Percentiles rank a stretch among this genome's conserved stretches.
Evolutionary conservation across 2,113 vertebrate genomes (phyloP).

Genomic region (Morone chrysops): DNA sequence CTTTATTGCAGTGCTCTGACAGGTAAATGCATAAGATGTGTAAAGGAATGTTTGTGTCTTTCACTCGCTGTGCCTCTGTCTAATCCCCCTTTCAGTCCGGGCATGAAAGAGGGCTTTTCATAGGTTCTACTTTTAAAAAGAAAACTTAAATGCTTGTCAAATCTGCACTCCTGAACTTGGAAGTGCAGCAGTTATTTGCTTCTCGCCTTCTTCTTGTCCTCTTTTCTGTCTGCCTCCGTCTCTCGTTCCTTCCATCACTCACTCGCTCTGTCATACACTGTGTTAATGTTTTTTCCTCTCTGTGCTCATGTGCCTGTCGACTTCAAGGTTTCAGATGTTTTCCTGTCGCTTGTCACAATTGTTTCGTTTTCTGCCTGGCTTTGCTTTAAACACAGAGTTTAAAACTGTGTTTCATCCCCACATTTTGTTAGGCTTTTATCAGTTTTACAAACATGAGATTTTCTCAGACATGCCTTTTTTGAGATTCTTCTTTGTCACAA

Average conservation of each 20-base stretch:
- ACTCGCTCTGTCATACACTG: conserved; percentile 11
- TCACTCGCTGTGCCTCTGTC: conserved; percentile 47
- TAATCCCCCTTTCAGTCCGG: conserved; percentile 68
- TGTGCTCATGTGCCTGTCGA: conserved; percentile 7
- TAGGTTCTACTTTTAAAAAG: conserved; percentile 46
- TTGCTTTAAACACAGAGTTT: conserved; percentile 2
- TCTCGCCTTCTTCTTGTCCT: conserved; percentile 11
- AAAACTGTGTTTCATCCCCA: conserved; percentile 14
- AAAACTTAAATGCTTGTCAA: conserved; percentile 72
- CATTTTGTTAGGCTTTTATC: conserved; percentile 21
- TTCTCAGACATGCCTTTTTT: conserved; percentile 18
- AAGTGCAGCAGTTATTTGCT: conserved; percentile 41
- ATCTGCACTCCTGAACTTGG: conserved; percentile 61
- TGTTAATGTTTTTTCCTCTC: conserved; percentile 31
- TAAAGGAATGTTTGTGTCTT: conserved; percentile 78
- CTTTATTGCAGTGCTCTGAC: conserved; percentile 73
- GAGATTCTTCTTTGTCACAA: neutral
- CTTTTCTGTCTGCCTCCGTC: conserved; percentile 15
- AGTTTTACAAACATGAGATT: conserved; percentile 23
- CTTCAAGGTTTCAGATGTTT: conserved; percentile 53
- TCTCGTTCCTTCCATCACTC: conserved; percentile 13
- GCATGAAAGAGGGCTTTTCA: conserved; percentile 73
- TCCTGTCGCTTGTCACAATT: conserved; percentile 20
- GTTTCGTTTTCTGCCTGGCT: conserved; percentile 21
- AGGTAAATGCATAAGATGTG: conserved; percentile 78